These are phyloP conservation scores for Cryptophagus acutangulus DNA, from an alignment of 2,888 invertebrate genomes.

Conservation along the genomic window DNA sequence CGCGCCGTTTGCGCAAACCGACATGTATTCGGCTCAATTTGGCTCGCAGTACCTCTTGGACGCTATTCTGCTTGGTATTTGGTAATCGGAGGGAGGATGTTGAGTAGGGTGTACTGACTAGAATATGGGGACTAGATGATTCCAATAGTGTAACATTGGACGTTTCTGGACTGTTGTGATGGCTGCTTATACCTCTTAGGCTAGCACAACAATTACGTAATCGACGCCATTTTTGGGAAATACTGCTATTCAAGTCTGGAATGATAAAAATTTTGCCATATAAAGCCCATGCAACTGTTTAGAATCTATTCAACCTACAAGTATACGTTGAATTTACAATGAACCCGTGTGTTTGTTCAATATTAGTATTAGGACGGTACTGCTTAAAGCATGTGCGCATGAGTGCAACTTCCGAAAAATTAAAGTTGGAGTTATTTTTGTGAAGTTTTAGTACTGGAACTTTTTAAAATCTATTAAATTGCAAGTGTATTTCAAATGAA, in stretches of 20 bases:
- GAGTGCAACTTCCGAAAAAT: no score
- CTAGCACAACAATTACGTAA: conserved; percentile 65
- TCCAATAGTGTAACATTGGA: conserved; percentile 53
- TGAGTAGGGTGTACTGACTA: conserved; percentile 45
- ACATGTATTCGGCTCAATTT: conserved; percentile 68
- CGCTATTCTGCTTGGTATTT: conserved; percentile 49
- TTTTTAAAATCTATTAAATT: no score
- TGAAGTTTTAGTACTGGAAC: no score
- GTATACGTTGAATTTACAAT: no score
- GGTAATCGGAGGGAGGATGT: conserved; percentile 50
- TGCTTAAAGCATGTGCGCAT: no score
- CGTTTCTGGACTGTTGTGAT: conserved; percentile 53
- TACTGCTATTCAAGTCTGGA: conserved; percentile 68
- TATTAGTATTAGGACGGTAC: no score
- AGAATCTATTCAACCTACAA: no score
- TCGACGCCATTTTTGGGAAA: conserved; percentile 71
- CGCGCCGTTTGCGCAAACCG: conserved; percentile 61
- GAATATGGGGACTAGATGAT: conserved; percentile 47
- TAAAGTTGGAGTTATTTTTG: no score
- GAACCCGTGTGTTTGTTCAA: no score
- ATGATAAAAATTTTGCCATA: no score
- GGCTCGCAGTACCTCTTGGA: conserved; percentile 60
- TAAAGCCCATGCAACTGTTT: no score
- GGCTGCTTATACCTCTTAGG: conserved; percentile 49
- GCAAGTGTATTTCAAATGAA: no score